Conservation (phyloP, 2,797 vertebrate genomes). For the Gouania willdenowi region DNA sequence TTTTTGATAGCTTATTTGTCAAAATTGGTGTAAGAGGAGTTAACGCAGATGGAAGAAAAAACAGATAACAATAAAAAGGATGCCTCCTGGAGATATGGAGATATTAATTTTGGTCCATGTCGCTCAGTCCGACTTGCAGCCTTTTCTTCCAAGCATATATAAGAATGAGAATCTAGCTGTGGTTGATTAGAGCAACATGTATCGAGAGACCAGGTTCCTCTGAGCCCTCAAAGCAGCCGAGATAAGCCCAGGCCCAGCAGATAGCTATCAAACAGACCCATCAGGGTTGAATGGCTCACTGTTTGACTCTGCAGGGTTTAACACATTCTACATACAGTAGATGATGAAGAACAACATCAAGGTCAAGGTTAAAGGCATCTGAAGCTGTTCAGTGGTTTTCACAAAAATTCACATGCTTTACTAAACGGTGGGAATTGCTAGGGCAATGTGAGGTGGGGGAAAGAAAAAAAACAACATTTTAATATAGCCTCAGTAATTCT, state of each 20-base stretch:
- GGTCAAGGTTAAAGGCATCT: constrained; percentile 34
- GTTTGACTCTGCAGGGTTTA: constrained; percentile 28
- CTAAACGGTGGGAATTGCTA: constrained; percentile 10
- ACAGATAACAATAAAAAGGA: too few species aligned
- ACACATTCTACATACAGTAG: constrained; percentile 21
- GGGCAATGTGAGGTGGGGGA: background rate
- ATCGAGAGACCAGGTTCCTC: constrained; percentile 33
- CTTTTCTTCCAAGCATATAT: constrained; percentile 14
- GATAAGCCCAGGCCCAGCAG: constrained; percentile 31
- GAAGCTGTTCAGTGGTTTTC: constrained; percentile 13
- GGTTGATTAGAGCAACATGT: constrained; percentile 39
- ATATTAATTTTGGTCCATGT: too few species aligned
- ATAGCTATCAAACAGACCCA: constrained; percentile 42
- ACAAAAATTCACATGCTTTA: constrained; percentile 5
- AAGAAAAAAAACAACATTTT: constrained; percentile 4
- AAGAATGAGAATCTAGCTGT: constrained; percentile 26
- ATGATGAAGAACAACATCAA: constrained; percentile 39
- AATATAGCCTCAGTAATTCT: background rate
- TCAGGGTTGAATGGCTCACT: constrained; percentile 33
- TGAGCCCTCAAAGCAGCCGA: constrained; percentile 33
- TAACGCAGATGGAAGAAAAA: too few species aligned
- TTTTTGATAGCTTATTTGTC: too few species aligned
- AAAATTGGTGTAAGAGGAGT: too few species aligned
- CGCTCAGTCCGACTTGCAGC: constrained; percentile 1
- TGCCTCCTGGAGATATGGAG: too few species aligned